Evolutionary conservation across 2,797 vertebrate genomes (phyloP), one percentile per base, ranked within the genome.

Genomic region (Sebastiscus albofasciatus): DNA sequence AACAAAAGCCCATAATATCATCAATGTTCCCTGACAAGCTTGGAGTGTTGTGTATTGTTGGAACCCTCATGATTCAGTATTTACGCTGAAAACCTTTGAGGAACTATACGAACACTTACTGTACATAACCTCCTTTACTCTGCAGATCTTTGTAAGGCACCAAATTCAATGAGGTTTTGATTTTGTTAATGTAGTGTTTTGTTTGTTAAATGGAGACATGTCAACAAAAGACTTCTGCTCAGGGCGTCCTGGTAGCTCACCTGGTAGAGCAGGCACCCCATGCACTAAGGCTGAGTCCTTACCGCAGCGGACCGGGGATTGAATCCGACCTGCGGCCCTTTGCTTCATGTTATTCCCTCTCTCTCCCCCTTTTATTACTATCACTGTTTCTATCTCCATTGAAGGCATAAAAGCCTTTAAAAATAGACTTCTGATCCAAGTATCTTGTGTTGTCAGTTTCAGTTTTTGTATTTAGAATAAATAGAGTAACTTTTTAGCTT

Each of bases 1-100:
- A 67, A 80, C 69, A 82, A 59, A 65, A 59, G 70, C 34, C 14
- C 22, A 24, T 56, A 31, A 77, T 76, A 31, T 76, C 31, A 27
- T 61, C 34, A 24, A 3, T 24, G 22, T 12, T 67, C 12, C 27
- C 34, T 16, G 82, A 54, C 26, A 58, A 56, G 55, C 49, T 24
- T 49, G 16, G 26, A 6, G 10, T 52, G 67, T 46, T 85, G 72
- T 87, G 64, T 87, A 13, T 81, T 81, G 59, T 67, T 49, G 29
- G 20, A 77, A 60, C 88, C 85, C 70, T 64, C 75, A 87, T 87
- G 16, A 2, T 49, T 71, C 55, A 54, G 22, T 79, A 58, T 84
- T 89, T 82, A 75, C 1, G 12, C 16, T 79, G 13, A 65, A 88
- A 72, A 73, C 29, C 16, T 39, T 11, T 14, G 2, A 54, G 39